phyloP scores from a whole-genome alignment of 30 jellyfish, hydroid and myxozoan species.

The Aurelia sp. region DNA sequence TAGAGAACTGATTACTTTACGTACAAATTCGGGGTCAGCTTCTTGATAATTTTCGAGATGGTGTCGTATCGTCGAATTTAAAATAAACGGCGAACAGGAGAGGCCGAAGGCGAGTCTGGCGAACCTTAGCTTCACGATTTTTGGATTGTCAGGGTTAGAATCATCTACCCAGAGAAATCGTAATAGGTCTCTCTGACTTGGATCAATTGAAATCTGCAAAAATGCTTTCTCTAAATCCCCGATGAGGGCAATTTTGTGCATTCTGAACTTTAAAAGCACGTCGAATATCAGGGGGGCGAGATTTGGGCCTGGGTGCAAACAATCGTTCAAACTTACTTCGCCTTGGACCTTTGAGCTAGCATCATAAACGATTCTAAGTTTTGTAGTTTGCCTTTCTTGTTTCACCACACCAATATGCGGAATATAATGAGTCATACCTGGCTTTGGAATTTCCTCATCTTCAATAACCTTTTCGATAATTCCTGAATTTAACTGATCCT shows the following conservation, averaged over 20 bases:
- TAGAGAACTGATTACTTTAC: conserved; percentile 27
- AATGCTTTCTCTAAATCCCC: conserved; percentile 57
- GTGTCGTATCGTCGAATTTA: conserved; percentile 39
- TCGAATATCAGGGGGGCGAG: conserved; percentile 37
- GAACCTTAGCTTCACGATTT: conserved; percentile 9
- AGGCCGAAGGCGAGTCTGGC: conserved; percentile 58
- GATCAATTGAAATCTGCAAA: conserved; percentile 20
- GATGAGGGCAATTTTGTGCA: conserved; percentile 32
- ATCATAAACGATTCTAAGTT: conserved; percentile 38
- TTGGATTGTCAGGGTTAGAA: conserved; percentile 3
- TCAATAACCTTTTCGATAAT: conserved; percentile 18
- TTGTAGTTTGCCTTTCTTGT: conserved; percentile 28
- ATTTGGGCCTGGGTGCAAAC: conserved; percentile 43
- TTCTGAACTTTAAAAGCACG: conserved; percentile 12
- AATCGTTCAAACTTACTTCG: conserved; percentile 21
- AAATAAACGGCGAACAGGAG: conserved; percentile 37
- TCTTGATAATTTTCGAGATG: conserved; percentile 13
- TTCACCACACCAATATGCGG: conserved; percentile 35
- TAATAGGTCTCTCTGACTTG: conserved; percentile 14
- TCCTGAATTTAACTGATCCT: conserved; percentile 17
- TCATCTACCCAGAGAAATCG: conserved; percentile 40
- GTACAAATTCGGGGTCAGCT: conserved; percentile 21
- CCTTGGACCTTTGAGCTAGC: conserved; percentile 39
- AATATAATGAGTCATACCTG: conserved; percentile 20
- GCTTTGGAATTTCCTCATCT: not conserved